Percentiles rank a stretch among this genome's conserved stretches.
Conservation (phyloP, 2,797 vertebrate species). For the Thalassophryne amazonica region DNA sequence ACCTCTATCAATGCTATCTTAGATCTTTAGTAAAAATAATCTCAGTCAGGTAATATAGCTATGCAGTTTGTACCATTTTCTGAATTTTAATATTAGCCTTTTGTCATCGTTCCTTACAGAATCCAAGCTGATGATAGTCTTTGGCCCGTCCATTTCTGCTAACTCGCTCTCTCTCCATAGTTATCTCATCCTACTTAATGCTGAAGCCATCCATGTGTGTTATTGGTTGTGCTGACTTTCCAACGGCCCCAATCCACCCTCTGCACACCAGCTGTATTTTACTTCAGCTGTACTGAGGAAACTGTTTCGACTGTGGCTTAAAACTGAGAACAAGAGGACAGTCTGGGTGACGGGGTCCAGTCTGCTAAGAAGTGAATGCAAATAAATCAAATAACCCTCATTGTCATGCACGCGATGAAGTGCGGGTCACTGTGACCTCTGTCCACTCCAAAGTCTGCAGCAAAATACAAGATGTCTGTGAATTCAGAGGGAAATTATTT, state of each 20-base stretch:
- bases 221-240: conserved; percentile 58
- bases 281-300: conserved; percentile 34
- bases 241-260: conserved; percentile 40
- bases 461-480: neutral
- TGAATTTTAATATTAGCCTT: conserved; percentile 7
- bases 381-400: conserved; percentile 30
- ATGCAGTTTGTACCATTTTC: neutral
- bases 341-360: conserved; percentile 12
- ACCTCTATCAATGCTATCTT: neutral
- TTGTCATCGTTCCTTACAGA: conserved; percentile 19
- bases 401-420: conserved; percentile 12
- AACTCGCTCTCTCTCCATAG: conserved; percentile 19
- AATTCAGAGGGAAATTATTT: neutral
- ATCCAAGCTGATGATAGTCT: conserved; percentile 9
- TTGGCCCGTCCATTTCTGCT: conserved; percentile 23
- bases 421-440: neutral
- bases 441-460: neutral
- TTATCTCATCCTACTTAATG: conserved; percentile 59
- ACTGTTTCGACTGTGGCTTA: conserved; percentile 23
- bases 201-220: conserved; percentile 64
- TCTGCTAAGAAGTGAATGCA: conserved; percentile 15
- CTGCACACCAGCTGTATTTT: conserved; percentile 30
- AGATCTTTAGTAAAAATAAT: neutral
- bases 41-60: conserved; percentile 5
- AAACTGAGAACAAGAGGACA: conserved; percentile 9